phyloP scores from a whole-genome alignment of 2,888 invertebrate genomes.

The Synanthedon myopaeformis region DNA sequence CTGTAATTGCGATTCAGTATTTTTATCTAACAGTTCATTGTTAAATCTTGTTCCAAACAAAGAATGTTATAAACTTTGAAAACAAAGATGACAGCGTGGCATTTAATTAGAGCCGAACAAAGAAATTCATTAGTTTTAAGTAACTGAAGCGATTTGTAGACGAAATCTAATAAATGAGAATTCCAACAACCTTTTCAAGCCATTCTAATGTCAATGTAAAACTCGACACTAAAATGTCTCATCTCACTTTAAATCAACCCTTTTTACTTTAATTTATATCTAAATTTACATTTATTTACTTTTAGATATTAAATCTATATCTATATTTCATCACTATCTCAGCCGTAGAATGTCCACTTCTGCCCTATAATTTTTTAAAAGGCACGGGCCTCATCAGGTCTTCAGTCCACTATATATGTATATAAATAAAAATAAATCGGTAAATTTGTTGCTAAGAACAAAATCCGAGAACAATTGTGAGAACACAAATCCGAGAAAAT shows the following conservation, averaged over 20 bases:
- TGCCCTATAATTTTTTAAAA: too few relatives aligned
- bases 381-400: too few relatives aligned
- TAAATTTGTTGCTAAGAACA: too few relatives aligned
- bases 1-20: background rate
- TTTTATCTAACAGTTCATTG: background rate
- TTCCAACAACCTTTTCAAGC: background rate
- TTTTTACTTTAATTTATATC: background rate
- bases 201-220: background rate
- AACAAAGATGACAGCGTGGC: background rate
- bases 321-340: too few relatives aligned
- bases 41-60: background rate
- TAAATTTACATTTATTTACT: too few relatives aligned
- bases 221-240: background rate
- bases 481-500: too few relatives aligned
- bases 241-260: background rate
- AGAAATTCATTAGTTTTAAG: background rate
- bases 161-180: constrained; percentile 1
- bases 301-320: too few relatives aligned
- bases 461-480: too few relatives aligned
- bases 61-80: background rate
- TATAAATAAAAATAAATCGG: too few relatives aligned
- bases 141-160: background rate
- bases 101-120: background rate
- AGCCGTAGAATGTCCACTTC: too few relatives aligned
- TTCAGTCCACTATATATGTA: too few relatives aligned